Evolutionary conservation across 2,113 vertebrate species (phyloP).

Genomic region (Rhineura floridana): DNA sequence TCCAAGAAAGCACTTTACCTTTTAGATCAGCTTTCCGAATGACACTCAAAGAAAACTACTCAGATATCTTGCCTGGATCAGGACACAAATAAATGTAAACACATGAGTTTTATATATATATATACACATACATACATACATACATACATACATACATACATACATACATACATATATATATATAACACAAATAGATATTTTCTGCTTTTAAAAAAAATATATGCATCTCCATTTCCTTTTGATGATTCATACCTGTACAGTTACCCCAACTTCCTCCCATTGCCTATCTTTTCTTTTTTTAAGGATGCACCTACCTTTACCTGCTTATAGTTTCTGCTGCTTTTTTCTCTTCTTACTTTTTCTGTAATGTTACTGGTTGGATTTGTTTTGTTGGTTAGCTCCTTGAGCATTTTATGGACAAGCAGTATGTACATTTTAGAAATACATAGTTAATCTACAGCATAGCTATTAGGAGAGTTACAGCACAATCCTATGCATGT

Average conservation of each 20-base stretch:
- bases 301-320: not conserved
- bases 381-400: not conserved
- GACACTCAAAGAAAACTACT: constrained; percentile 1
- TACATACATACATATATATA: too few relatives aligned
- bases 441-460: not conserved
- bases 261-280: not conserved
- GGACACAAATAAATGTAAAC: not conserved
- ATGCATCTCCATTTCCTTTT: not conserved
- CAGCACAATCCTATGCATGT: too few relatives aligned
- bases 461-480: not conserved
- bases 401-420: not conserved
- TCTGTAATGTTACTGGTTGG: not conserved
- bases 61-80: not conserved
- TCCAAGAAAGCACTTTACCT: constrained; percentile 22
- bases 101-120: not conserved
- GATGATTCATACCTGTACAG: not conserved
- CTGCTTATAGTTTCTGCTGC: too few relatives aligned
- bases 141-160: too few relatives aligned
- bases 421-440: not conserved
- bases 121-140: too few relatives aligned
- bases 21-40: not conserved
- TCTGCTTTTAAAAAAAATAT: not conserved
- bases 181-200: not conserved
- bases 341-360: not conserved
- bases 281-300: not conserved